These are phyloP conservation scores for Sphaeridia pumilis DNA, from an alignment of 2,888 invertebrate species.

Conservation along the genomic window DNA sequence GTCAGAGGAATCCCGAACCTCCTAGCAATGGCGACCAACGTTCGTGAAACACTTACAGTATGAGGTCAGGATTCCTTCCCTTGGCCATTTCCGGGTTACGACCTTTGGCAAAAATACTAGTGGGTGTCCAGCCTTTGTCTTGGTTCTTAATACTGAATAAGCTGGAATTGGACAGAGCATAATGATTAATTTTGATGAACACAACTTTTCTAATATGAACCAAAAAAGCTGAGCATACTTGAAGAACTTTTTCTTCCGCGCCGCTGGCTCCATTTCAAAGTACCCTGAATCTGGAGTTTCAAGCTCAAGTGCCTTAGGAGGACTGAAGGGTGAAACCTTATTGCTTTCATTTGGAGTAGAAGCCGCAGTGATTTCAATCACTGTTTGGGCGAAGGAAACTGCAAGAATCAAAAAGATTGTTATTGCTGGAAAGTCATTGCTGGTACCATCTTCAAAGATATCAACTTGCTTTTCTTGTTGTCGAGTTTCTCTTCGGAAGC, in stretches of 20 bases:
- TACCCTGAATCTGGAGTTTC: constrained; percentile 34
- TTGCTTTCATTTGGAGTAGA: background rate
- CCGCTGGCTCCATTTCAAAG: constrained; percentile 31
- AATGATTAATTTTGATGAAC: constrained; percentile 11
- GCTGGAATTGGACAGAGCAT: constrained; percentile 20
- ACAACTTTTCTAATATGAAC: constrained; percentile 2
- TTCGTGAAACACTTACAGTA: too few relatives aligned
- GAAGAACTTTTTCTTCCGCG: constrained; percentile 35
- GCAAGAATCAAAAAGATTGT: background rate
- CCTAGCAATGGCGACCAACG: too few relatives aligned
- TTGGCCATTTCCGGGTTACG: constrained; percentile 27
- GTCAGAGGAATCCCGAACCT: too few relatives aligned
- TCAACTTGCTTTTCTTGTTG: constrained; percentile 4
- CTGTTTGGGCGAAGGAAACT: constrained; percentile 14
- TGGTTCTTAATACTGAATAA: constrained; percentile 28
- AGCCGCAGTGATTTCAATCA: constrained; percentile 7
- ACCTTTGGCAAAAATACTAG: constrained; percentile 30
- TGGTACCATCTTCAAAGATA: background rate
- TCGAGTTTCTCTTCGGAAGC: constrained; percentile 12
- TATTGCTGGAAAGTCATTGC: background rate
- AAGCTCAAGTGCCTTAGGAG: constrained; percentile 1
- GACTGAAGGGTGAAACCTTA: background rate
- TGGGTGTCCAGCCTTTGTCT: constrained; percentile 22
- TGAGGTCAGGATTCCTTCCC: constrained; percentile 32
- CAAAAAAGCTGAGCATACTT: constrained; percentile 21